phyloP scores from a whole-genome alignment of 2,888 invertebrate genomes.

The Patella ulyssiponensis region DNA sequence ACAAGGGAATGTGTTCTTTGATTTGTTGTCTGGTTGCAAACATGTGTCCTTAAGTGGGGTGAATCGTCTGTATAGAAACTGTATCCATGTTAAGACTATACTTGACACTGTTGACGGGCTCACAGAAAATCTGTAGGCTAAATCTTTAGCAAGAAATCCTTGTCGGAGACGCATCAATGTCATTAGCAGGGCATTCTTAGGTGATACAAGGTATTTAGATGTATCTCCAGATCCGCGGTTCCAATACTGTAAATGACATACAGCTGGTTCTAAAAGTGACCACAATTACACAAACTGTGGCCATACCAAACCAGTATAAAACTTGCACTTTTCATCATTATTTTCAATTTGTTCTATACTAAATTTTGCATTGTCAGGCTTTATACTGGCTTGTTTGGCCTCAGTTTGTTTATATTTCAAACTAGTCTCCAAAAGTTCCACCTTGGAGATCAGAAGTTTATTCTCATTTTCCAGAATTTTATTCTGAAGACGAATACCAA shows the following conservation, averaged over 20 bases:
- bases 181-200: constrained; percentile 7
- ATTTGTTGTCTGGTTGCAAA: constrained; percentile 3
- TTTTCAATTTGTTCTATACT: background rate
- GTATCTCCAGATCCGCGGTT: background rate
- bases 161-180: constrained; percentile 6
- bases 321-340: background rate
- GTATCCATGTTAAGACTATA: constrained; percentile 11
- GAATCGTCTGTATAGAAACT: constrained; percentile 8
- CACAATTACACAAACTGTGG: background rate
- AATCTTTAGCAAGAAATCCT: background rate
- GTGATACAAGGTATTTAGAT: background rate
- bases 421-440: background rate
- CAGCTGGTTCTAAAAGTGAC: background rate
- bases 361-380: background rate
- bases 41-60: background rate
- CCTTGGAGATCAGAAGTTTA: background rate
- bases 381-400: background rate
- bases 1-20: background rate
- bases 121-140: constrained; percentile 1
- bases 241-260: background rate
- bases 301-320: no score
- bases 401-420: background rate
- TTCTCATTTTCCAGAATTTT: background rate
- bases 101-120: background rate
- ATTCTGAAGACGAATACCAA: background rate